These are phyloP conservation scores for Hemicrepidius hirtus DNA, from an alignment of 2,888 invertebrate genomes.

Conservation along the genomic window DNA sequence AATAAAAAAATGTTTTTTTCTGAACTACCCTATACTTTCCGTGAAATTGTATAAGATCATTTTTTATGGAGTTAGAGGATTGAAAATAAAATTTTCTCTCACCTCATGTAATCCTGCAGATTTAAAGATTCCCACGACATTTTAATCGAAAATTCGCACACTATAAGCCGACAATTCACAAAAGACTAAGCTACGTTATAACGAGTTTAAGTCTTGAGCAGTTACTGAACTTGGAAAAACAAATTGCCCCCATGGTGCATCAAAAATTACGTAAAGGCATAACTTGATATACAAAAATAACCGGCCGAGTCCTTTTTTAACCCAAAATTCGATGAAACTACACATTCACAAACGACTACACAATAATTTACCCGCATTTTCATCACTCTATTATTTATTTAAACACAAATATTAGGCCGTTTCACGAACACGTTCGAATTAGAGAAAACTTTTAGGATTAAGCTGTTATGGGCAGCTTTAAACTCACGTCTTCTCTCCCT, in stretches of 20 bases:
- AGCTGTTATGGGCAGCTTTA: background rate
- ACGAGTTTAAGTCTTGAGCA: constrained; percentile 34
- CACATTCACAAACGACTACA: constrained; percentile 3
- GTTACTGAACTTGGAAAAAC: constrained; percentile 29
- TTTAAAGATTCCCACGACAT: constrained; percentile 93
- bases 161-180: constrained; percentile 13
- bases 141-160: constrained; percentile 63
- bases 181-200: background rate
- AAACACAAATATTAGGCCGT: constrained; percentile 27
- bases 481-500: constrained; percentile 1
- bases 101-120: constrained; percentile 88
- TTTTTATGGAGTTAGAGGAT: too few relatives aligned
- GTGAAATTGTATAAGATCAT: too few relatives aligned
- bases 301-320: constrained; percentile 3
- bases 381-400: constrained; percentile 35
- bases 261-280: constrained; percentile 38
- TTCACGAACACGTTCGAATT: constrained; percentile 16
- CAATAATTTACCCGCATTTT: constrained; percentile 36
- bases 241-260: constrained; percentile 37
- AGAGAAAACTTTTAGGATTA: background rate
- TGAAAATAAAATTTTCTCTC: constrained; percentile 59
- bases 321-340: constrained; percentile 1
- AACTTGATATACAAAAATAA: constrained; percentile 13
- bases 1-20: too few relatives aligned
- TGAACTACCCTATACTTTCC: too few relatives aligned